A percentile compares a stretch with the other conserved stretches of the same genome.
Conservation (phyloP, 35 echinoderm and acorn worm species). For the Ophioderma brevispina region DNA sequence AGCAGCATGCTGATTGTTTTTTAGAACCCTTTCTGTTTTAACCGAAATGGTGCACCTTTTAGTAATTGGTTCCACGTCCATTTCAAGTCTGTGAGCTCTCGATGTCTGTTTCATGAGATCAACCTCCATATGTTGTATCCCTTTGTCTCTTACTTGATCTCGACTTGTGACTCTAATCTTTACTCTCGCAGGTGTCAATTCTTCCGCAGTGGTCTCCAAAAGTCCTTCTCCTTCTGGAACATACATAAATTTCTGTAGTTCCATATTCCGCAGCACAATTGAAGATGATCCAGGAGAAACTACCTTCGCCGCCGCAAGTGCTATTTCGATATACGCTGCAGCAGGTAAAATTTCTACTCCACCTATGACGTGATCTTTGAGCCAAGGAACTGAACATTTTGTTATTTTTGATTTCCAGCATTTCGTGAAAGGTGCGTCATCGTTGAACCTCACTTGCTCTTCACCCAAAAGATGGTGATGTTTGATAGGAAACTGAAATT, state of each 20-base stretch:
- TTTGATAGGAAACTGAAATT: not conserved
- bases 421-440: not conserved
- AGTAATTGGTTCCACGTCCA: not conserved
- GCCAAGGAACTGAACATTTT: conserved; percentile 28
- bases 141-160: not conserved
- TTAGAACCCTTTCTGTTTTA: not conserved
- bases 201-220: conserved; percentile 24
- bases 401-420: conserved; percentile 31
- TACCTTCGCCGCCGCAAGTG: conserved; percentile 13
- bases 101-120: not conserved
- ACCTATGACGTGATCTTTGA: conserved; percentile 44
- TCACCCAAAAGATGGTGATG: conserved; percentile 44
- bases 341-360: conserved; percentile 40
- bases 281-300: not conserved
- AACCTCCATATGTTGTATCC: conserved; percentile 31
- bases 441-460: not conserved
- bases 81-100: not conserved
- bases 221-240: not conserved
- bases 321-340: conserved; percentile 49
- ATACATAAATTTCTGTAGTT: conserved; percentile 52
- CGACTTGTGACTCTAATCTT: not conserved
- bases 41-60: not conserved
- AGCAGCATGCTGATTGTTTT: not conserved
- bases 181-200: not conserved
- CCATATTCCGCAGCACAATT: not conserved